Evolutionary conservation across 2,888 invertebrate species (phyloP), one percentile per base, ranked within the genome.

Genomic region (Carabus problematicus): DNA sequence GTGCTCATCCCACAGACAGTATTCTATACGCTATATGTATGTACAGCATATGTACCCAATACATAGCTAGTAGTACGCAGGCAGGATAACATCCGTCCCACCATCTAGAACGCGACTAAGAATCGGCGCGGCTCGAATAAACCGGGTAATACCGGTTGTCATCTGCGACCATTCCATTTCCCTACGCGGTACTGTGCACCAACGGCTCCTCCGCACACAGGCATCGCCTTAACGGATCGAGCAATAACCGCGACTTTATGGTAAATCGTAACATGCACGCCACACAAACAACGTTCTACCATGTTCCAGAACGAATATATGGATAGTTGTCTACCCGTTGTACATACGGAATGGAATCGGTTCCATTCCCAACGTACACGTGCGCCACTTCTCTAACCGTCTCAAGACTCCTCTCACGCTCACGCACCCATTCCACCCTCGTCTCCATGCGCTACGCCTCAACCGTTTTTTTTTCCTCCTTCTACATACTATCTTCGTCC

Each of bases 211-310:
- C 29, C 56, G 56, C 56, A 56, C 55, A 55, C 16, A 12, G 55
- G 29, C 56, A 64, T 45, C 40, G 47, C 43, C 59, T 58, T 49
- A 61, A 59, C 67, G 67, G 67, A 59, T 67, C 39, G 19, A 43
- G 69, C 69, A 62, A 69, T 69, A 69, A 69, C 69, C 56, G 69
- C 55, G 69, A 62, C 62, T 69, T 69, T 69, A 69, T 69, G 45
- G 69, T 62, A 69, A 69, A 69, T 69, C 68, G 68, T 69, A 62
- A 55, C 54, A 45, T 66, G 66, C 58, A 58, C 67, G 67, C 67
- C 54, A 54, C 67, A 39, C 61, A 68, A 68, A 60, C 68, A 61
- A 60, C 68, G 68, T 60, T 61, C 60, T 60, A 60, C 60, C 60
- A 68, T 68, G 68, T 68, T 61, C 60, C 52, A 68, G 56, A 67